Evolutionary conservation across 2,888 invertebrate species (phyloP), one percentile per base, ranked within the genome.

Genomic region (Trachelus iudaicus): DNA sequence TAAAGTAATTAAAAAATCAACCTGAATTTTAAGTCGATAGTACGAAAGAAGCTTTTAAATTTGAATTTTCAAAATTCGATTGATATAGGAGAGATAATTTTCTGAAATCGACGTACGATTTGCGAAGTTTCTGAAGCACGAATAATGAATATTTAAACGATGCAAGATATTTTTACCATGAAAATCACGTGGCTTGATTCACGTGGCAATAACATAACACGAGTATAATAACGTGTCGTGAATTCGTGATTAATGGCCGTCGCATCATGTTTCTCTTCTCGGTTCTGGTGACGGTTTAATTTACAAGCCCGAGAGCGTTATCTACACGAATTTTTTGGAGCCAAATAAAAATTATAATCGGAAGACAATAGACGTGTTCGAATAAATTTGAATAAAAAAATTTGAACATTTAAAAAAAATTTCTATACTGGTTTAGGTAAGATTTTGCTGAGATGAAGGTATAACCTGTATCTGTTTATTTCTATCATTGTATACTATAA

Each of bases 301-400:
- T 83, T 83, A 83, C 83, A 83, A 83, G 82, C 79, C 80, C 80
- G 81, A 69, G 71, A 30, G 11, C 31, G 71, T 31, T 71, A 71
- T 71, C 71, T 31, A 12, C 2, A 9, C 0, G 15, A 40, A 9
- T 9, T 56, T 56, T 23, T 1, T 56, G 1, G 23, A 56, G 56
- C 23, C 1, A 15, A 23, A 23, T 23, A 6, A 15, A 56, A 23
- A 0, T 23, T 9, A 23, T 23, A 15, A 40, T 56, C 56, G 34
- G 40, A 73, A 56, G 34, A 23, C 31, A 76, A 73, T 35, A 30
- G 31, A n/a, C 34, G 35, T 37, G 31, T 37, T 37, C 1, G 69
- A 69, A 30, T 73, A 31, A 75, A 75, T 71, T 69, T 33, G 3
- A 30, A 73, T 35, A 33, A 78, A 69, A 78, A 78, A 76, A n/a